Evolutionary conservation across 2,888 invertebrate species (phyloP).

Genomic region (Melolontha melolontha): DNA sequence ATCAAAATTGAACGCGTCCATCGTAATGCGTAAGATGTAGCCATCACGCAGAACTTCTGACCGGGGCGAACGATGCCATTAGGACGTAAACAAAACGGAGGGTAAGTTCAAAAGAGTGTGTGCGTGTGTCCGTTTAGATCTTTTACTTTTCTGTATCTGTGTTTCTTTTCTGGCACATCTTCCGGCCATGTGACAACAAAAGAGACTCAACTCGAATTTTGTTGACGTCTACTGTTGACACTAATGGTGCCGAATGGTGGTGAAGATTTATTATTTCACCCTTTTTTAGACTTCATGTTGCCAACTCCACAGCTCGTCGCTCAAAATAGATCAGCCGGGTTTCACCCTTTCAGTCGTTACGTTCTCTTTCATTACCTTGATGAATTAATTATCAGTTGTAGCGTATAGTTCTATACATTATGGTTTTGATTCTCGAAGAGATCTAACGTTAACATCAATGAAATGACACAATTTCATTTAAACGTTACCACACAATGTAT

Average conservation of each 20-base stretch:
- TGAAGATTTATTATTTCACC: conserved; percentile 11
- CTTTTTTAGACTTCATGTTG: background rate
- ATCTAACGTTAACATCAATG: no score
- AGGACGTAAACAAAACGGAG: conserved; percentile 35
- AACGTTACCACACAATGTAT: no score
- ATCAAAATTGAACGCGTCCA: background rate
- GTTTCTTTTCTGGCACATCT: conserved; percentile 13
- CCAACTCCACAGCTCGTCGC: conserved; percentile 22
- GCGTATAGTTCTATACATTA: no score
- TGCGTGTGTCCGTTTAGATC: background rate
- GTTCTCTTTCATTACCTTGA: background rate
- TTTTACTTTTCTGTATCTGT: background rate
- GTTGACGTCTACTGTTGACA: background rate
- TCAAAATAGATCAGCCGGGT: conserved; percentile 33
- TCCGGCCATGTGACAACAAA: background rate
- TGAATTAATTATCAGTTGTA: background rate
- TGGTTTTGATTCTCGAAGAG: no score
- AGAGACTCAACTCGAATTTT: background rate
- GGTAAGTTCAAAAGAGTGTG: conserved; percentile 8
- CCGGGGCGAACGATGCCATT: conserved; percentile 32
- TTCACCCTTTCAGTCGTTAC: conserved; percentile 13
- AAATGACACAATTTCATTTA: no score
- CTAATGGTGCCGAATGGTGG: background rate
- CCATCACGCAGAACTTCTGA: background rate
- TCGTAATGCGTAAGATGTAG: conserved; percentile 28